These are phyloP conservation scores for Lethrus apterus DNA, from an alignment of 1,140 invertebrate species.

Conservation along the genomic window DNA sequence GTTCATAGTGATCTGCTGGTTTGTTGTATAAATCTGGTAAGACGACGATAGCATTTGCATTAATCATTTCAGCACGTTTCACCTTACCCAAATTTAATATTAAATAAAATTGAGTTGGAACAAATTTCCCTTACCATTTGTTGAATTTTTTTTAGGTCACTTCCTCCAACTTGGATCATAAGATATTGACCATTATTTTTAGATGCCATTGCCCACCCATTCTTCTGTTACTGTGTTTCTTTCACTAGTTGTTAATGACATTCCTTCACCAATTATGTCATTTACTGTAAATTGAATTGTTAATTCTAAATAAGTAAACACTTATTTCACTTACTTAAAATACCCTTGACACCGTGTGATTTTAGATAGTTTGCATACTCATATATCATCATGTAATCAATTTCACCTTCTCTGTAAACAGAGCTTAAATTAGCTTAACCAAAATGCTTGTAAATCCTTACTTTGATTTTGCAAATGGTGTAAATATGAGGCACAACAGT, in stretches of 20 bases:
- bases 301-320: slow-evolving; percentile 21
- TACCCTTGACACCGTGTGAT: slow-evolving; percentile 52
- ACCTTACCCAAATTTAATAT: too few relatives aligned
- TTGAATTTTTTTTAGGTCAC: slow-evolving; percentile 58
- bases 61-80: slow-evolving; percentile 57
- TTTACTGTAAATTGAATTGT: slow-evolving; percentile 49
- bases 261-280: slow-evolving; percentile 70
- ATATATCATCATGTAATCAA: slow-evolving; percentile 52
- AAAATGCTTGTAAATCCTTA: not conserved
- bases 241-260: slow-evolving; percentile 58
- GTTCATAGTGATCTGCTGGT: slow-evolving; percentile 52
- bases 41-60: slow-evolving; percentile 63
- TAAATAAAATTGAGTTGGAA: too few relatives aligned
- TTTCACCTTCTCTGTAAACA: slow-evolving; percentile 31
- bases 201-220: slow-evolving; percentile 55
- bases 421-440: slow-evolving; percentile 17
- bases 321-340: slow-evolving; percentile 49
- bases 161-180: slow-evolving; percentile 71
- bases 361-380: slow-evolving; percentile 55
- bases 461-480: slow-evolving; percentile 30
- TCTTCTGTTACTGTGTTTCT: slow-evolving; percentile 59
- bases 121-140: slow-evolving; percentile 64
- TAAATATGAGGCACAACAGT: slow-evolving; percentile 32
- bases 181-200: slow-evolving; percentile 53
- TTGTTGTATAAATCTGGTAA: slow-evolving; percentile 72